Evolutionary conservation across 2,113 vertebrate species (phyloP).

Genomic region (Pelecanoides urinatrix): DNA sequence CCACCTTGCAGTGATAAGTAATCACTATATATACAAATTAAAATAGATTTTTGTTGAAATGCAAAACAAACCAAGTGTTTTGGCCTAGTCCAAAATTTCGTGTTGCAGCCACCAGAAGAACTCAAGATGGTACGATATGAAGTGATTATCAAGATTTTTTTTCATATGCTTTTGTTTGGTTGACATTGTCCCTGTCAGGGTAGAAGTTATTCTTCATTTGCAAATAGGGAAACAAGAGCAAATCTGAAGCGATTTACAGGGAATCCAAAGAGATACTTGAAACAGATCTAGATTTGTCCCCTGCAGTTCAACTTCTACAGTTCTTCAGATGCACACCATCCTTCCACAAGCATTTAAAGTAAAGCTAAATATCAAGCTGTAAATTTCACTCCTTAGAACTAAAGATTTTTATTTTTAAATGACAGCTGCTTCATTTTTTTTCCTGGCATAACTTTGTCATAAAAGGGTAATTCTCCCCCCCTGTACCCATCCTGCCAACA

Average conservation of each 20-base stretch:
- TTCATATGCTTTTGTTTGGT: neutral
- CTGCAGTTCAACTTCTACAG: neutral
- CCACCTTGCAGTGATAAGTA: neutral
- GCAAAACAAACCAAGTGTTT: neutral
- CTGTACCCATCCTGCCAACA: neutral
- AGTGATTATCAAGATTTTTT: neutral
- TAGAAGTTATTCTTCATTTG: neutral
- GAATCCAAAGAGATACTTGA: neutral
- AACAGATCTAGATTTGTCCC: neutral
- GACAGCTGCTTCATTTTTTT: neutral
- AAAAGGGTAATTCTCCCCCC: neutral
- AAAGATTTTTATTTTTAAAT: constrained; percentile 14
- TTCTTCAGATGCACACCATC: neutral
- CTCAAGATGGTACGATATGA: neutral
- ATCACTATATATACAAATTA: too few relatives aligned
- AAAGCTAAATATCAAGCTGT: neutral
- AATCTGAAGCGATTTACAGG: neutral
- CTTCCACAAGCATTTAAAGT: neutral
- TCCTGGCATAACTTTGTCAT: neutral
- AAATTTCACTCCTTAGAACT: neutral
- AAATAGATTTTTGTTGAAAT: neutral
- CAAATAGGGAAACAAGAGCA: neutral
- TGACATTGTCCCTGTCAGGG: neutral
- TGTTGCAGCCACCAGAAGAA: neutral
- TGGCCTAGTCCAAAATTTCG: neutral